Percentiles rank a stretch among this genome's conserved stretches.
phyloP scores from a whole-genome alignment of 1,140 invertebrate genomes.

The Hyles vespertilio region DNA sequence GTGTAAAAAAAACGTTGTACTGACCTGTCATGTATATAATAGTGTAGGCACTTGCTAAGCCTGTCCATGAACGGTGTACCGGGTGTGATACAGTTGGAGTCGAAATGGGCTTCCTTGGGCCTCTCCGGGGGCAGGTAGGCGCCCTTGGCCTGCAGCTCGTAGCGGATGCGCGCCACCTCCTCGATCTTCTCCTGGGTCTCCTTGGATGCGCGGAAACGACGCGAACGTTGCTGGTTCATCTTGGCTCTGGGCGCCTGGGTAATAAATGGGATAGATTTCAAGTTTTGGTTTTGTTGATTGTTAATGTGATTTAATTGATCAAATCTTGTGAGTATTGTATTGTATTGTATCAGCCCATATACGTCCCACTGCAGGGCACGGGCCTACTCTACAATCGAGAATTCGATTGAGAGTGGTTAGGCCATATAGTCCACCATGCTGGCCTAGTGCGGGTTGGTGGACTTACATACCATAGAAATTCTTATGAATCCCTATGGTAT shows the following conservation, averaged over 20 bases:
- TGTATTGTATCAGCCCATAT: too few relatives aligned
- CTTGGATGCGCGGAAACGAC: conserved; percentile 97
- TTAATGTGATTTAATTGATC: too few relatives aligned
- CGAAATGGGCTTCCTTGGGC: conserved; percentile 94
- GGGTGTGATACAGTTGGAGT: conserved; percentile 99
- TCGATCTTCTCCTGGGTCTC: conserved; percentile 93
- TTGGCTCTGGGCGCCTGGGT: conserved; percentile 95
- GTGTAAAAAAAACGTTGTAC: conserved; percentile 1
- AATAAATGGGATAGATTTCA: background rate
- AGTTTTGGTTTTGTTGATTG: background rate
- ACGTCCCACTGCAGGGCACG: too few relatives aligned
- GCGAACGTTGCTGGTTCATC: conserved; percentile 99
- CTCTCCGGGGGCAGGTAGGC: conserved; percentile 91
- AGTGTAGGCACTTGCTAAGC: conserved; percentile 95
- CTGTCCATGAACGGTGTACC: conserved; percentile 99
- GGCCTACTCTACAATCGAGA: too few relatives aligned
- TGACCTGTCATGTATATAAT: conserved; percentile 93
- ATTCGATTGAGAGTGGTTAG: too few relatives aligned
- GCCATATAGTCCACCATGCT: too few relatives aligned
- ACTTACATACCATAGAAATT: too few relatives aligned
- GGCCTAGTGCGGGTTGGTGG: too few relatives aligned
- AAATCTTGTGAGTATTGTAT: too few relatives aligned
- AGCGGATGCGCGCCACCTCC: conserved; percentile 88
- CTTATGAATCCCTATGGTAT: too few relatives aligned
- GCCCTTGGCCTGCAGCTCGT: conserved; percentile 86